These are phyloP conservation scores for Drosophila anomelani DNA, from an alignment of 2,888 invertebrate genomes.

Conservation along the genomic window DNA sequence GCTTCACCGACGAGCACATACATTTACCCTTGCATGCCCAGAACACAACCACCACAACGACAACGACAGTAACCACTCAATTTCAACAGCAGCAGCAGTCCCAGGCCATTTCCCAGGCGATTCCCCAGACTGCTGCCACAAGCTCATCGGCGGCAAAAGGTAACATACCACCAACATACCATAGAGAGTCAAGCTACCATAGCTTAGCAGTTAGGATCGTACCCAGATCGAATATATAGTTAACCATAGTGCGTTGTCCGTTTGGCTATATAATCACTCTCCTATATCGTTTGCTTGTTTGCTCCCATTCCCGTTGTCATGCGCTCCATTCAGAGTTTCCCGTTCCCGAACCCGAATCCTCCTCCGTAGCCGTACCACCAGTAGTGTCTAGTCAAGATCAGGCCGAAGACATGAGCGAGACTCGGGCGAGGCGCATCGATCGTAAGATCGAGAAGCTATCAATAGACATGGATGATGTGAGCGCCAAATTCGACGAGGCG, in stretches of 20 bases:
- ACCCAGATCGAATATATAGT: slow-evolving; percentile 15
- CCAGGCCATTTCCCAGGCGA: slow-evolving; percentile 38
- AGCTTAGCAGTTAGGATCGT: slow-evolving; percentile 44
- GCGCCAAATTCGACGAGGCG: slow-evolving; percentile 81
- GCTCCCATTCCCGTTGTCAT: slow-evolving; percentile 44
- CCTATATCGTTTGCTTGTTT: slow-evolving; percentile 60
- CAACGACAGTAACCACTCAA: slow-evolving; percentile 58
- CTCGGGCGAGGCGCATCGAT: slow-evolving; percentile 81
- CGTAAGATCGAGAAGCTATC: slow-evolving; percentile 83
- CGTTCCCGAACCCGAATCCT: slow-evolving; percentile 3
- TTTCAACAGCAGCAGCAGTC: slow-evolving; percentile 59
- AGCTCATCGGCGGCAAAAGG: slow-evolving; percentile 66
- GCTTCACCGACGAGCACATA: slow-evolving; percentile 82
- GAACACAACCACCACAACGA: slow-evolving; percentile 55
- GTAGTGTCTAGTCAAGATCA: slow-evolving; percentile 62
- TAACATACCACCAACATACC: slow-evolving; percentile 57
- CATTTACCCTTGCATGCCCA: slow-evolving; percentile 76
- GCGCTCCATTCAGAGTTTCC: slow-evolving; percentile 25
- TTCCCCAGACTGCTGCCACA: slow-evolving; percentile 51
- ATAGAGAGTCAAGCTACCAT: slow-evolving; percentile 33
- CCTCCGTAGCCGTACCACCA: slow-evolving; percentile 5
- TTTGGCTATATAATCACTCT: slow-evolving; percentile 52
- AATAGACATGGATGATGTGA: slow-evolving; percentile 79
- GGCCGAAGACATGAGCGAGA: slow-evolving; percentile 59
- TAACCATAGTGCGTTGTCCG: slow-evolving; percentile 56